Base-by-base conservation (phyloP, 2,113 vertebrate genomes). In the Passer domesticus region DNA sequence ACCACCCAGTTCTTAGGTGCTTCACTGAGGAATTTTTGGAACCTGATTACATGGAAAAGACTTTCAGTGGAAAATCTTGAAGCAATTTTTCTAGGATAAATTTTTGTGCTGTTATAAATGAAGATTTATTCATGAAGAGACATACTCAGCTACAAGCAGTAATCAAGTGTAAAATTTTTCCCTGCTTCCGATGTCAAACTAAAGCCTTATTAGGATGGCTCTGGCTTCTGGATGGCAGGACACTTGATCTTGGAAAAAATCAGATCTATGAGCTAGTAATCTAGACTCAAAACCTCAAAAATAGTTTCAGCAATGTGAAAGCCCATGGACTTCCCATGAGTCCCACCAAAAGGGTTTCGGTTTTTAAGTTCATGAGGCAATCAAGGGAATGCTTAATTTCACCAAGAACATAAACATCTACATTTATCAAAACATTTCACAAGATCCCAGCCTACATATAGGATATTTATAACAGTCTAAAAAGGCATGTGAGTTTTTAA, bases 81-180 rank as follows among this genome's bases (percentile, higher is more conserved):
- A 95, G n/a, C 25, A 84, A 81, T 94, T 94, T 95, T 91, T 81
- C 44, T 70, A 53, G 44, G 76, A 68, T 77, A 94, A 77, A 21
- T 59, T 88, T 88, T 77, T 83, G 18, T 75, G 25, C 44, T 63
- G 23, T 72, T 67, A 19, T 44, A 90, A 83, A 64, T 56, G 25
- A 80, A 74, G 60, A 68, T 83, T 95, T 90, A 63, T 81, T 89
- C 44, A 72, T 66, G 33, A 80, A 86, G 22, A 55, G 3, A 77
- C 39, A 74, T 4, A 44, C 67, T 87, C 53, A 85, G 20, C 64
- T 59, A 84, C 25, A 92, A 81, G 39, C 31, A 89, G 47, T 74
- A 92, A 94, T 73, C 62, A 92, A 91, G 33, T 31, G 15, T 81
- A 89, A 94, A 92, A 70, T 55, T 74, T 95, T 89, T 88, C 50